Evolutionary conservation across 2,888 invertebrate species (phyloP).

Genomic region (Pomacea canaliculata): DNA sequence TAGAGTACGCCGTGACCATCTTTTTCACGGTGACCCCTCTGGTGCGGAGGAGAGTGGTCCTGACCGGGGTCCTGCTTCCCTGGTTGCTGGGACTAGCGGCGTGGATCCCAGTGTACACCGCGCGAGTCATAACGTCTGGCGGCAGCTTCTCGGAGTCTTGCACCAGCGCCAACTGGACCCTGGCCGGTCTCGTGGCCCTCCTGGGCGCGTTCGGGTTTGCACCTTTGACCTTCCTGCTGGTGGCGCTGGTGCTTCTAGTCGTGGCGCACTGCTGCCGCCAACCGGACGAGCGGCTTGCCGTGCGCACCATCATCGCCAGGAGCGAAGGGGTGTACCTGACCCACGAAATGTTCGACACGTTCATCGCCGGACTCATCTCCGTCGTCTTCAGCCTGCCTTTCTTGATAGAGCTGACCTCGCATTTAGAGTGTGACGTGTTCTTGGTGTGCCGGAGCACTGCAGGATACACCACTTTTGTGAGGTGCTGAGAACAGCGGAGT

Average conservation of each 20-base stretch:
- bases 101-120: constrained; percentile 7
- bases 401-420: constrained; percentile 6
- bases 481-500: constrained; percentile 22
- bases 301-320: constrained; percentile 18
- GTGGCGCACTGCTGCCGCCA: constrained; percentile 12
- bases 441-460: not conserved
- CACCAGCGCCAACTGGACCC: not conserved
- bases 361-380: constrained; percentile 18
- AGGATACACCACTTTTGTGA: constrained; percentile 12
- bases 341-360: constrained; percentile 22
- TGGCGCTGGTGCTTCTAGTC: not conserved
- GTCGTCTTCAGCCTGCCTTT: constrained; percentile 19
- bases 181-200: not conserved
- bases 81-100: constrained; percentile 9
- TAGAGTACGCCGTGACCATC: constrained; percentile 16
- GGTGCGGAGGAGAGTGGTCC: constrained; percentile 3
- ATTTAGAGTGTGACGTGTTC: constrained; percentile 1
- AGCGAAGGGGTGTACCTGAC: constrained; percentile 20
- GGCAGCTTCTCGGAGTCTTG: constrained; percentile 3
- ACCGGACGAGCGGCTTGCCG: constrained; percentile 16
- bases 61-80: constrained; percentile 8
- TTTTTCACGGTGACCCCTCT: constrained; percentile 4
- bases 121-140: constrained; percentile 4
- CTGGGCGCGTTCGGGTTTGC: constrained; percentile 12
- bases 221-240: not conserved